Percentiles rank a stretch among this genome's conserved stretches.
Conservation (phyloP, 2,888 invertebrate genomes). For the Ceratothoa steindachneri region DNA sequence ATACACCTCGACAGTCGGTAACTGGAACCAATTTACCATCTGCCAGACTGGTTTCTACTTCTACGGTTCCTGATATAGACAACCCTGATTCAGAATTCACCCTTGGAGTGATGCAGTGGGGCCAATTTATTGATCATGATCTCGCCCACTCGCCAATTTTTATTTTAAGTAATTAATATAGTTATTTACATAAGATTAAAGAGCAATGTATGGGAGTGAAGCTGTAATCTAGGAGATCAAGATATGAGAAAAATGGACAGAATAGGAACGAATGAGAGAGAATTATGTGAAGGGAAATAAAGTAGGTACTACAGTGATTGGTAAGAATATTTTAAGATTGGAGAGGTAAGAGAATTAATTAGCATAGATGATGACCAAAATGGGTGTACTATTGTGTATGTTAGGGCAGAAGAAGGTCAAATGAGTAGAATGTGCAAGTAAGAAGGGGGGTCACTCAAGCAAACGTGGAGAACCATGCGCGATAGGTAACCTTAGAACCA, state of each 20-base stretch:
- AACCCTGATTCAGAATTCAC: constrained; percentile 49
- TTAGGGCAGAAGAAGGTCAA: too few species aligned
- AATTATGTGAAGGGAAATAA: too few species aligned
- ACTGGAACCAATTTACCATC: constrained; percentile 26
- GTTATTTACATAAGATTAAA: not conserved
- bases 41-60: constrained; percentile 25
- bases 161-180: not conserved
- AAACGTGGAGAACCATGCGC: too few species aligned
- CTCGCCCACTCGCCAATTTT: constrained; percentile 38
- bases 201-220: not conserved
- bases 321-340: too few species aligned
- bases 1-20: constrained; percentile 18
- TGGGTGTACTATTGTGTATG: too few species aligned
- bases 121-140: constrained; percentile 45
- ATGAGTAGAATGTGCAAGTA: too few species aligned
- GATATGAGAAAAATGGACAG: not conserved
- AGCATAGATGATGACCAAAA: too few species aligned
- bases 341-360: too few species aligned
- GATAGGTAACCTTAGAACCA: too few species aligned
- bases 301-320: too few species aligned
- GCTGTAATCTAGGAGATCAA: not conserved
- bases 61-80: constrained; percentile 48
- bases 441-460: too few species aligned
- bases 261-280: too few species aligned
- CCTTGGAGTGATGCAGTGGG: constrained; percentile 48